These are phyloP conservation scores for Napeogenes sylphis DNA, from an alignment of 2,888 invertebrate species.

Conservation along the genomic window DNA sequence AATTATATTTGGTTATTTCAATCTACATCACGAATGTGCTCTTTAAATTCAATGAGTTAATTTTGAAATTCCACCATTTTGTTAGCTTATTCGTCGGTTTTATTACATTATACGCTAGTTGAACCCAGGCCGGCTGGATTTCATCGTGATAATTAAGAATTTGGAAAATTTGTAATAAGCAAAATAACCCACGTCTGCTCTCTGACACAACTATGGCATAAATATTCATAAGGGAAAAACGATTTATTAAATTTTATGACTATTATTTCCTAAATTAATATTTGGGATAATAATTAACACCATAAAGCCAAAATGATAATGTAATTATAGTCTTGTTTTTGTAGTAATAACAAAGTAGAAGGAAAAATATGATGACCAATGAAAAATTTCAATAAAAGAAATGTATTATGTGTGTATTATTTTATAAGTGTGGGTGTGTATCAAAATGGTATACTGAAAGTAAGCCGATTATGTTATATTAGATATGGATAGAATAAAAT, in stretches of 20 bases:
- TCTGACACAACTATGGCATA: conserved; percentile 1
- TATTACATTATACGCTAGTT: conserved; percentile 18
- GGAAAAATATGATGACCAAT: no score
- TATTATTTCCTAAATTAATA: neutral
- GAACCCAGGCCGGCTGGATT: conserved; percentile 5
- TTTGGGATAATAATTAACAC: neutral
- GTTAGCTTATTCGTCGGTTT: conserved; percentile 18
- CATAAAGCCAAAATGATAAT: neutral
- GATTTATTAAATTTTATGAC: neutral
- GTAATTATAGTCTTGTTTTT: neutral
- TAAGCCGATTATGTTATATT: no score
- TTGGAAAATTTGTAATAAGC: conserved; percentile 10
- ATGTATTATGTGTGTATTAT: no score
- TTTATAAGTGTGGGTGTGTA: no score
- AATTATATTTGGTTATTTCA: conserved; percentile 16
- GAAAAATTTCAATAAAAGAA: no score
- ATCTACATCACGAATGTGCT: conserved; percentile 20
- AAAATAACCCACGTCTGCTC: conserved; percentile 5
- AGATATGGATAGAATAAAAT: no score
- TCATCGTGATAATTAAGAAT: conserved; percentile 9
- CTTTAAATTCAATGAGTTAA: conserved; percentile 21
- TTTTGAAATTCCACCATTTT: conserved; percentile 18
- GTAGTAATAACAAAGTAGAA: no score
- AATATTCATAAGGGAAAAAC: neutral
- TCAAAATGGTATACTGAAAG: no score